Evolutionary conservation across 2,797 vertebrate species (phyloP), one percentile per base, ranked within the genome.

Genomic region (Adelosebastes latens): DNA sequence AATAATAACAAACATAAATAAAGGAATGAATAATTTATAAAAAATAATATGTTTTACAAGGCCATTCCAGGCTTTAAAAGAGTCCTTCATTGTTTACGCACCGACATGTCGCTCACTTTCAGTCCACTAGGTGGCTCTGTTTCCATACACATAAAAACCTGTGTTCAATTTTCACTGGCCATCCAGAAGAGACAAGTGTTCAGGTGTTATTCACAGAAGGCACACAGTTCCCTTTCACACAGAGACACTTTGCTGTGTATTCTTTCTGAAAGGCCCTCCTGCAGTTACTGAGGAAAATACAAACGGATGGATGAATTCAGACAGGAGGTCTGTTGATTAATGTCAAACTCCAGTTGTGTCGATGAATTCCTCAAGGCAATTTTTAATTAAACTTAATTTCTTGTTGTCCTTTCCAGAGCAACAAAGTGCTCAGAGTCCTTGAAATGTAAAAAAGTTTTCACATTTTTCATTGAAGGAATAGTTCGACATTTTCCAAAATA

Each of bases 121-220:
- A 25, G 1, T 77, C 91, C 93, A 91, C 77, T 67, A 82, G 92
- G 72, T 83, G 92, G 86, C 71, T 2, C 76, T 52, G 75, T 79
- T 86, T 29, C n/a, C 36, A 75, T 53, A 78, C 27, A 72, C 63
- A 79, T 79, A 60, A 75, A 80, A 74, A 71, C n/a, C 27, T 75
- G 59, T 11, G 16, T 46, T 72, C 2, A 29, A 3, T 62, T 62
- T 16, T 24, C 52, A 62, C 53, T 63, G 27, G 29, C 20, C 67
- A 60, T 34, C 36, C 53, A 46, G 39, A 62, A 8, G 20, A 66
- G 70, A 85, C 60, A n/a, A 8, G 31, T 60, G 34, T 59, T 74
- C 34, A 65, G 63, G 62, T 76, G 70, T 78, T 5, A 77, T 42
- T 70, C 55, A 59, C 73, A 74, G 56, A 93, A 93, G 92, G 91